Percentiles rank a stretch among this genome's conserved stretches.
These are phyloP conservation scores for Ochotona princeps DNA, from an alignment of 2,113 vertebrate genomes.

Conservation along the genomic window DNA sequence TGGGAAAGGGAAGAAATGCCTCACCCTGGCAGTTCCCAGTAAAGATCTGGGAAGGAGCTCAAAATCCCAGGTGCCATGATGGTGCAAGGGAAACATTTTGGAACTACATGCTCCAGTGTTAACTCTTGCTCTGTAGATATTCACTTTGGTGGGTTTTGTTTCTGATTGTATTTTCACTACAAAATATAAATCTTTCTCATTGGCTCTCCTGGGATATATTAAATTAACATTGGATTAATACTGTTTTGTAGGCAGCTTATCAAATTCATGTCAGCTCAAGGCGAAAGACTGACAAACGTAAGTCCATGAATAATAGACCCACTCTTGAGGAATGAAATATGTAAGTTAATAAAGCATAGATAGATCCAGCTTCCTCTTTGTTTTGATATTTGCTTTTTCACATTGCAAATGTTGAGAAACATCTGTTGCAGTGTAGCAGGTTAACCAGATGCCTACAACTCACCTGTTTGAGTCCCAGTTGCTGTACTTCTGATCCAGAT, in stretches of 20 bases:
- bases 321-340: constrained; percentile 1
- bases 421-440: not conserved
- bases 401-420: not conserved
- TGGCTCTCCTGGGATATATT: not conserved
- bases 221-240: not conserved
- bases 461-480: too few relatives aligned
- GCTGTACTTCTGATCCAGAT: too few relatives aligned
- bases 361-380: not conserved
- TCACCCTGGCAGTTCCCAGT: fast-evolving
- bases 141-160: not conserved
- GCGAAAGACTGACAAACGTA: not conserved
- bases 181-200: not conserved
- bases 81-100: too few relatives aligned
- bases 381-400: not conserved
- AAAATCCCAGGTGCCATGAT: not conserved
- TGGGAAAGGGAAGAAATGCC: not conserved
- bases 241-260: not conserved
- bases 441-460: too few relatives aligned
- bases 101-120: not conserved
- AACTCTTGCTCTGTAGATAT: not conserved
- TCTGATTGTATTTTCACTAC: not conserved
- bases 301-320: not conserved
- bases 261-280: not conserved
- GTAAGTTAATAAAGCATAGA: not conserved
- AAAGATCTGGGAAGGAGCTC: not conserved